Base-by-base conservation (phyloP, 2,113 vertebrate species). In the Percopsis transmontana region DNA sequence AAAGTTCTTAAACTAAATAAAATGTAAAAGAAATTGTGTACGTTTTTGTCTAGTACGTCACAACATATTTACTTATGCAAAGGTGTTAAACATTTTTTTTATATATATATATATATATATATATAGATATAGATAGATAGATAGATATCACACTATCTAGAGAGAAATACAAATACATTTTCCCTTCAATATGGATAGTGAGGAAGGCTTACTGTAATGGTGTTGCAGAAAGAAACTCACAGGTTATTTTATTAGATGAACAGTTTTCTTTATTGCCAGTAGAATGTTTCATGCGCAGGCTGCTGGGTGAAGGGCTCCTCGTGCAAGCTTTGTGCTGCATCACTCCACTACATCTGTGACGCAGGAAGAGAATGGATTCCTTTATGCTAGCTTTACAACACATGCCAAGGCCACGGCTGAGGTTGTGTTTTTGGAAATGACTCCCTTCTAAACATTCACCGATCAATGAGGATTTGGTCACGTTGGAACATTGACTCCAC, bases 331-430 rank as follows among this genome's bases (percentile, higher is more conserved):
- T 12, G 45, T 33, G 19, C 16, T 23, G 20, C 47, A 59, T 87
- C 82, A 85, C 74, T 82, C 72, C 72, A 67, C 59, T 24, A 18
- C 61, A 80, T 75, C 87, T 90, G 75, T 72, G 57, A 72, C 8
- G 60, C 62, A 67, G 59, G 13, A 47, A 78, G 23, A 58, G 16
- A 64, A 7, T 70, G 58, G 70, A 80, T 85, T 85, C 76, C 81
- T 85, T 87, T 79, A 84, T 50, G 59, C 83, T 18, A 83, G 76
- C 63, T 84, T 76, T 80, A 75, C 67, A 66, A 50, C 68, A 10
- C 45, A 74, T 68, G 70, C 51, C 52, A 12, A 12, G 12, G 12
- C 42, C 42, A 6, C 42, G 5, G 5, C 1, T 3, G 16, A 45
- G 12, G 16, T 45, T 45, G 10, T 14, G 15, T 57, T 71, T 76